Percentiles rank a stretch among this genome's conserved stretches.
Conservation (phyloP, 2,113 vertebrate genomes). For the Progne subis region DNA sequence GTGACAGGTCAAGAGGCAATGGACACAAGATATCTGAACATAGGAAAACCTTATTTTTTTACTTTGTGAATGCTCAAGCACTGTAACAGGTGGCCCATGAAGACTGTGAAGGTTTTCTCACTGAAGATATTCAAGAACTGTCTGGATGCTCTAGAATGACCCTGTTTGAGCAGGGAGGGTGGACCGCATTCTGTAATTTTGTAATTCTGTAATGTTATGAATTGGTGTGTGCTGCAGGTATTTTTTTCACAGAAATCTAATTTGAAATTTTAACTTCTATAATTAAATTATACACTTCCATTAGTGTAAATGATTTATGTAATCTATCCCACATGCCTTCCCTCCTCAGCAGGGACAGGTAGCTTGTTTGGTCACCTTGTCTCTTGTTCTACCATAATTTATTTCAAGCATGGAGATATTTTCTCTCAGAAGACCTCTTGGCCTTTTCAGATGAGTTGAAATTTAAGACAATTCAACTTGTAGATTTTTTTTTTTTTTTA, state of each 20-base stretch:
- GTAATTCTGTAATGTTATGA: background rate
- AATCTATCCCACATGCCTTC: background rate
- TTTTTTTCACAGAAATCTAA: background rate
- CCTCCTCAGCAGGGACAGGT: background rate
- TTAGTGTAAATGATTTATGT: background rate
- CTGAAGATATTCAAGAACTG: background rate
- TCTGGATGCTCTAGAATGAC: background rate
- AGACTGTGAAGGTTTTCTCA: background rate
- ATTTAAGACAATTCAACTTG: background rate
- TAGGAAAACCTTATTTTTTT: rapidly evolving
- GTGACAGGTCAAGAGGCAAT: background rate
- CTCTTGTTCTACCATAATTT: background rate
- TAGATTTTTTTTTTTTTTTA: too few species aligned
- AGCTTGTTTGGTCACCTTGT: rapidly evolving
- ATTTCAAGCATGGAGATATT: background rate
- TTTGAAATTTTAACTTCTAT: background rate
- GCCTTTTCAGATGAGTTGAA: background rate
- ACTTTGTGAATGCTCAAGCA: background rate
- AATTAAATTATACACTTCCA: background rate
- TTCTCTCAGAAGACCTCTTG: background rate
- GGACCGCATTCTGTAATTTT: background rate
- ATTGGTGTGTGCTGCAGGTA: background rate
- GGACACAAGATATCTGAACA: background rate
- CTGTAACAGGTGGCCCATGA: background rate
- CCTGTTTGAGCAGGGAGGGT: background rate